Conservation (phyloP, 2,888 invertebrate species). For the Penaeus monodon region DNA sequence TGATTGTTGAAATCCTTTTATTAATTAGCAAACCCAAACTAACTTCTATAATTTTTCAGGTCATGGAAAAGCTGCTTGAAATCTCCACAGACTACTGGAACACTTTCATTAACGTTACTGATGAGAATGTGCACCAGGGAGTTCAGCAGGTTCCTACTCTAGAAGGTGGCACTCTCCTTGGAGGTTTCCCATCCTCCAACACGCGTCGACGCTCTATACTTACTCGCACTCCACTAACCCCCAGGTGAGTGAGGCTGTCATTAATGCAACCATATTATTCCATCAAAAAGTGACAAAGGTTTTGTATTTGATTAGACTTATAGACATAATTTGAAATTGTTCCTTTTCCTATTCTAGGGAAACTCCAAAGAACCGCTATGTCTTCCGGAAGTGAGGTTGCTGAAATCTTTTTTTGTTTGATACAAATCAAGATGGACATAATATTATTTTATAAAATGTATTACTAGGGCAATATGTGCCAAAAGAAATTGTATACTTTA, state of each 20-base stretch:
- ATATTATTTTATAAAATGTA: not conserved
- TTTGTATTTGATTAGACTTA: not conserved
- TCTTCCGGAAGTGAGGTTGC: constrained; percentile 11
- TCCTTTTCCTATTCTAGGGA: constrained; percentile 20
- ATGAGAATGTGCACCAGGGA: constrained; percentile 48
- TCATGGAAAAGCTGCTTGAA: constrained; percentile 79
- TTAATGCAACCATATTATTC: not conserved
- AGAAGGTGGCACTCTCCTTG: constrained; percentile 32
- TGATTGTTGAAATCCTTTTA: no score
- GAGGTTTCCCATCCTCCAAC: constrained; percentile 26
- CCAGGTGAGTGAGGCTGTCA: constrained; percentile 17
- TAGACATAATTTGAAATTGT: not conserved
- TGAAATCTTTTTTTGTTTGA: not conserved
- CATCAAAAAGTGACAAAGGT: not conserved
- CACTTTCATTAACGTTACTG: constrained; percentile 75
- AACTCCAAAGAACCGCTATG: constrained; percentile 3
- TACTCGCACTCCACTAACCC: constrained; percentile 37
- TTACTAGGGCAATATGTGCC: not conserved
- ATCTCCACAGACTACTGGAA: constrained; percentile 84
- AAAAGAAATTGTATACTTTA: no score
- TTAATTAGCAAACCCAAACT: not conserved
- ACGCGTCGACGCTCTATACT: constrained; percentile 38
- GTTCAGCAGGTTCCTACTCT: not conserved
- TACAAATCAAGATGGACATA: not conserved
- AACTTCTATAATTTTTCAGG: constrained; percentile 70